These are phyloP conservation scores for Nasonovia ribisnigri DNA, from an alignment of 2,888 invertebrate genomes.

Conservation along the genomic window DNA sequence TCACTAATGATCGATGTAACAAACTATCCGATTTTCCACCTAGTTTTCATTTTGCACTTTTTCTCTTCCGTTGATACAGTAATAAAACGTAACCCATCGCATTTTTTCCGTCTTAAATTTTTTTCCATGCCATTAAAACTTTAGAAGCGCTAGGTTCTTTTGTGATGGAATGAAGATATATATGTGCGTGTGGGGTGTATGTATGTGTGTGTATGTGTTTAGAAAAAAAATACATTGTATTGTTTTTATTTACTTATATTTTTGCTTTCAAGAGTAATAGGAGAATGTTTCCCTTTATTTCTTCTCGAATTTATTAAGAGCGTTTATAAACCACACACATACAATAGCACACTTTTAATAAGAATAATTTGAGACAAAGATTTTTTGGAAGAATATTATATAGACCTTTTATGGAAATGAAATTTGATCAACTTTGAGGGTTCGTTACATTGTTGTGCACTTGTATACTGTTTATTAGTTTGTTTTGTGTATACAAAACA, in stretches of 20 bases:
- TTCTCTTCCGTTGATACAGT: background rate
- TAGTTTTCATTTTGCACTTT: background rate
- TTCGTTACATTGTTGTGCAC: background rate
- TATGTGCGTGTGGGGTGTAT: no score
- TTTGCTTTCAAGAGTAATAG: slow-evolving; percentile 20
- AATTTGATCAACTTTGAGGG: slow-evolving; percentile 7
- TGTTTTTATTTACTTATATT: slow-evolving; percentile 51
- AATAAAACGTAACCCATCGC: slow-evolving; percentile 8
- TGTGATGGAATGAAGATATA: background rate
- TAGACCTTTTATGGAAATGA: background rate
- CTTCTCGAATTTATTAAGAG: background rate
- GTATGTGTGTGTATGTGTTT: background rate
- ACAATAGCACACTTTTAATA: slow-evolving; percentile 6
- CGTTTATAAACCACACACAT: background rate
- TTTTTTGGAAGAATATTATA: background rate
- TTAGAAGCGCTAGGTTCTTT: background rate
- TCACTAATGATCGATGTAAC: background rate
- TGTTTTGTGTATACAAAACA: background rate
- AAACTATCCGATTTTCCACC: background rate
- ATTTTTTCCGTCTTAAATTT: background rate
- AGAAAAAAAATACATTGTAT: slow-evolving; percentile 15
- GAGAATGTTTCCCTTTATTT: slow-evolving; percentile 24
- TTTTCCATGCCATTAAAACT: slow-evolving; percentile 32
- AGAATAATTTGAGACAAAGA: slow-evolving; percentile 40
- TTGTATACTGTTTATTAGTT: background rate